Evolutionary conservation across 2,797 vertebrate genomes (phyloP).

Genomic region (Sebastes vulpes): DNA sequence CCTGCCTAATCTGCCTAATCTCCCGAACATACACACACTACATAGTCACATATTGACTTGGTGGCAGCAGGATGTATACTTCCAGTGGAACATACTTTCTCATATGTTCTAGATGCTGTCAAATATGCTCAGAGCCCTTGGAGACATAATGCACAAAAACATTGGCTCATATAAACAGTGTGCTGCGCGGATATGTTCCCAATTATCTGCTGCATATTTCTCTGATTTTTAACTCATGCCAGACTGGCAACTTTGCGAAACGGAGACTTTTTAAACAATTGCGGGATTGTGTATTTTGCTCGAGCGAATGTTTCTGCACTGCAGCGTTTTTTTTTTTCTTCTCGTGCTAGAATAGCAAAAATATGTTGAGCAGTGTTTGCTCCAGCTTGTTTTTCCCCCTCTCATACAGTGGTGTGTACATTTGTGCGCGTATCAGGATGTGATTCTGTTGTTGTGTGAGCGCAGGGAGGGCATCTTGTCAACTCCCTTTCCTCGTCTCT

Average conservation of each 20-base stretch:
- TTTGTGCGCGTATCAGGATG: conserved; percentile 20
- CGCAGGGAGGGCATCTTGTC: conserved; percentile 49
- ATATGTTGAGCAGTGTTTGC: conserved; percentile 41
- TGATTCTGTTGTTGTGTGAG: conserved; percentile 20
- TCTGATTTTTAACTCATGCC: conserved; percentile 77
- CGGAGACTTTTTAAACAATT: conserved; percentile 60
- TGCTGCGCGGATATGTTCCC: conserved; percentile 70
- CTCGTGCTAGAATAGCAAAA: conserved; percentile 28
- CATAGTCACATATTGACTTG: neutral
- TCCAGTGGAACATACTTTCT: conserved; percentile 54
- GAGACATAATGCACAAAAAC: conserved; percentile 75
- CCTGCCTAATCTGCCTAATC: conserved; percentile 46
- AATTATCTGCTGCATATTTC: conserved; percentile 79
- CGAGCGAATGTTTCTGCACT: conserved; percentile 18
- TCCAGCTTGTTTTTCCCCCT: neutral
- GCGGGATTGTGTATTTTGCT: conserved; percentile 57
- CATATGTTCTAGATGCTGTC: conserved; percentile 68
- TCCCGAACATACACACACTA: conserved; percentile 8
- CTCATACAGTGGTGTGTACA: neutral
- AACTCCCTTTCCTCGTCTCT: conserved; percentile 57
- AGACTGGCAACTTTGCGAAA: conserved; percentile 73
- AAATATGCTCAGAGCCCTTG: conserved; percentile 59
- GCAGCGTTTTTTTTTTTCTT: neutral
- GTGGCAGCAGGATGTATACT: conserved; percentile 29
- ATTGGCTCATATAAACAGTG: conserved; percentile 75